Evolutionary conservation across 1,140 invertebrate species (phyloP).

Genomic region (Heliconius hermathena): DNA sequence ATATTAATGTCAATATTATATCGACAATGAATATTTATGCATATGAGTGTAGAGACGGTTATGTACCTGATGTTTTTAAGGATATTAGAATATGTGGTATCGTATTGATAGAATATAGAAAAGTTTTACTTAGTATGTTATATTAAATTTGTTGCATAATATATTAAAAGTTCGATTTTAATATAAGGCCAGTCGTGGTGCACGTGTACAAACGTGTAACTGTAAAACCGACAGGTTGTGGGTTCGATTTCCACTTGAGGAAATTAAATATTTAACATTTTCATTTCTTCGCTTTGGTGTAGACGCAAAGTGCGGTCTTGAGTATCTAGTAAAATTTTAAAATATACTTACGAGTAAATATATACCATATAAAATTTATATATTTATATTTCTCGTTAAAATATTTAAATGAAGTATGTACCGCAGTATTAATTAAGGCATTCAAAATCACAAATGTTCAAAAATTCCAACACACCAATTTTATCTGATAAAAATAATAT

Average conservation of each 20-base stretch:
- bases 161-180: background rate
- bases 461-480: background rate
- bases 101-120: background rate
- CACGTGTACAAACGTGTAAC: no score
- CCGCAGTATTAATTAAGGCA: background rate
- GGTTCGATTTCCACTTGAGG: no score
- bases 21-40: slow-evolving; percentile 58
- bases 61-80: background rate
- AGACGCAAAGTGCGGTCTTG: no score
- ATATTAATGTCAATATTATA: slow-evolving; percentile 76
- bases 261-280: no score
- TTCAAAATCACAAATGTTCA: background rate
- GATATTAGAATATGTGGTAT: background rate
- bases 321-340: no score
- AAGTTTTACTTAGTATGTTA: background rate
- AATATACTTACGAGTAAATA: no score
- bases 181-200: no score
- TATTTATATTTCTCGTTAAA: background rate
- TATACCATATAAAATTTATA: background rate
- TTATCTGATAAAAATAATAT: slow-evolving; percentile 7
- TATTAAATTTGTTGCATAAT: background rate
- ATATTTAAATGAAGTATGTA: background rate
- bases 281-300: no score
- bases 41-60: slow-evolving; percentile 15
- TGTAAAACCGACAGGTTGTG: no score